phyloP scores from a whole-genome alignment of 2,888 invertebrate species.

The Rhingia rostrata region DNA sequence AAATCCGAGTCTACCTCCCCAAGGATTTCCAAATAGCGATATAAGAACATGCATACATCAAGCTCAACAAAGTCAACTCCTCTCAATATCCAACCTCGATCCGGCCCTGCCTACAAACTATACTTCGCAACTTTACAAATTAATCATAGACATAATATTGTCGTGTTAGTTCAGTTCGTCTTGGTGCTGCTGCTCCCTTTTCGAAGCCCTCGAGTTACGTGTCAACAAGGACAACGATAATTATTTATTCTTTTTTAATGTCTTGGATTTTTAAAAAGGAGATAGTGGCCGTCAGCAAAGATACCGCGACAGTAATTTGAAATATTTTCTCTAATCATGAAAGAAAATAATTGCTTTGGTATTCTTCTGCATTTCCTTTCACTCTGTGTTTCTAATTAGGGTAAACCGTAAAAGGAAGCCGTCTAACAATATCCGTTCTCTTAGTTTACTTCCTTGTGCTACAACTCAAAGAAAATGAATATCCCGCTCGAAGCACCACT shows the following conservation, averaged over 20 bases:
- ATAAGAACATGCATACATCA: too few relatives aligned
- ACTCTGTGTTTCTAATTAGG: conserved; percentile 32
- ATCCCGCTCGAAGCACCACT: background rate
- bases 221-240: conserved; percentile 30
- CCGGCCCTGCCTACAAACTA: too few relatives aligned
- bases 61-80: too few relatives aligned
- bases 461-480: conserved; percentile 16
- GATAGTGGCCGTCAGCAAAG: background rate
- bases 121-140: too few relatives aligned
- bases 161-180: too few relatives aligned
- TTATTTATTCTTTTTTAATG: conserved; percentile 41
- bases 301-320: conserved; percentile 15
- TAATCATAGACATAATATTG: too few relatives aligned
- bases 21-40: too few relatives aligned
- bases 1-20: too few relatives aligned
- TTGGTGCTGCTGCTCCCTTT: background rate
- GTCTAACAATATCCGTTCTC: conserved; percentile 34
- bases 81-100: too few relatives aligned
- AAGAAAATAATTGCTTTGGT: conserved; percentile 52
- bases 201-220: background rate
- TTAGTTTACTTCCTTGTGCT: background rate
- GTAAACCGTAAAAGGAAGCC: conserved; percentile 31
- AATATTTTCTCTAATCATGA: conserved; percentile 48
- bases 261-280: conserved; percentile 24
- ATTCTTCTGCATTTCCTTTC: conserved; percentile 16